Percentiles rank a stretch among this genome's conserved stretches.
Evolutionary conservation across 2,113 vertebrate species (phyloP).

Genomic region (Muntiacus reevesi): DNA sequence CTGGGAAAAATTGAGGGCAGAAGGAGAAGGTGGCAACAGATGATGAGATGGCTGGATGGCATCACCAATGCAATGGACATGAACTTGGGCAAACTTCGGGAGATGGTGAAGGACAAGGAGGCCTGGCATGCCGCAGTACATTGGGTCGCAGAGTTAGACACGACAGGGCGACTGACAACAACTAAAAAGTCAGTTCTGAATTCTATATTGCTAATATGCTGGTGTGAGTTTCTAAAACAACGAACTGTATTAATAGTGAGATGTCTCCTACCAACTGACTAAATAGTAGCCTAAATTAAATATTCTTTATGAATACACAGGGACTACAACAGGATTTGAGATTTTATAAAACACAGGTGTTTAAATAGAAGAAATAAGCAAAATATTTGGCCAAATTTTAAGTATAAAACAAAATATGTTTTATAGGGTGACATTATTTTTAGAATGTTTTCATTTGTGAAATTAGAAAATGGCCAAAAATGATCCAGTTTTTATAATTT

Average conservation of each 20-base stretch:
- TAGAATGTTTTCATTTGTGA: constrained; percentile 8
- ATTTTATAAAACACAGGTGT: neutral
- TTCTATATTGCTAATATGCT: neutral
- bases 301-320: neutral
- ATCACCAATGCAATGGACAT: neutral
- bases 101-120: neutral
- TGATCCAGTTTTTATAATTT: neutral
- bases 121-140: neutral
- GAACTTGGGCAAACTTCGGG: neutral
- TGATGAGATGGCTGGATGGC: neutral
- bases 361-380: neutral
- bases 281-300: neutral
- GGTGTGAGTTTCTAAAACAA: neutral
- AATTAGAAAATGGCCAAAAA: neutral
- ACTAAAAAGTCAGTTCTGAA: neutral
- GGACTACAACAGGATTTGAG: neutral
- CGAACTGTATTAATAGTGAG: neutral
- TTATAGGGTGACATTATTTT: neutral
- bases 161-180: accelerated
- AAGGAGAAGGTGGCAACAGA: neutral
- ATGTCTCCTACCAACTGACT: neutral
- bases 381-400: neutral
- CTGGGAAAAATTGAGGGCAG: neutral
- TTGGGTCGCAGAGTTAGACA: neutral
- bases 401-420: neutral